Evolutionary conservation across 2,797 vertebrate species (phyloP), one percentile per base, ranked within the genome.

Genomic region (Echiichthys vipera): DNA sequence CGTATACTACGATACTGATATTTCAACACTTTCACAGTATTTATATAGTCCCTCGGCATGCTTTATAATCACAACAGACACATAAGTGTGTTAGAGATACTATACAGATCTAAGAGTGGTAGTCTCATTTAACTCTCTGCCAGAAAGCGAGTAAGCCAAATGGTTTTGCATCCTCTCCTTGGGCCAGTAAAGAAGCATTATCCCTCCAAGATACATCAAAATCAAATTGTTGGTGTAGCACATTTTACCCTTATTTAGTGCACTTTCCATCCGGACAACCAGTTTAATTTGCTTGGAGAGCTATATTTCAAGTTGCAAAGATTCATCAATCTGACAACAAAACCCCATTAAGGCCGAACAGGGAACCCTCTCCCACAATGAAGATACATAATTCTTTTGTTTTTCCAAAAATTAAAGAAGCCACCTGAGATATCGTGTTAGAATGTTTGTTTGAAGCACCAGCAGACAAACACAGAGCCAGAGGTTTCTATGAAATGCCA

Each of bases 281-380:
- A 17, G 40, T 65, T 67, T 70, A 51, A 66, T 73, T 76, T 65
- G 65, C 64, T 70, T 61, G 22, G 53, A 78, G 40, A 53, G 56
- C 11, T 14, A 20, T 3, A 46, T 43, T 57, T 53, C 36, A 65
- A 10, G 20, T 32, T 22, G 34, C 36, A 30, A 68, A 77, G 22
- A 65, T 78, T 37, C 32, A 58, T 76, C 61, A 61, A 18, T 76
- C 42, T 63, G 22, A 78, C 43, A 56, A 45, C 49, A 54, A 73
- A 74, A 18, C 9, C 37, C 12, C 37, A 34, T 58, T 74, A 40
- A 39, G 17, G 14, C 18, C 36, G 36, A 47, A 55, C 20, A n/a
- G 57, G 18, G 39, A 43, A 46, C 37, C 40, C 51, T 37, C 32
- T 46, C 54, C 42, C 36, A 15, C 27, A 25, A 13, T 15, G 22